phyloP scores from a whole-genome alignment of 2,888 invertebrate genomes.

The Campoplex capitator region DNA sequence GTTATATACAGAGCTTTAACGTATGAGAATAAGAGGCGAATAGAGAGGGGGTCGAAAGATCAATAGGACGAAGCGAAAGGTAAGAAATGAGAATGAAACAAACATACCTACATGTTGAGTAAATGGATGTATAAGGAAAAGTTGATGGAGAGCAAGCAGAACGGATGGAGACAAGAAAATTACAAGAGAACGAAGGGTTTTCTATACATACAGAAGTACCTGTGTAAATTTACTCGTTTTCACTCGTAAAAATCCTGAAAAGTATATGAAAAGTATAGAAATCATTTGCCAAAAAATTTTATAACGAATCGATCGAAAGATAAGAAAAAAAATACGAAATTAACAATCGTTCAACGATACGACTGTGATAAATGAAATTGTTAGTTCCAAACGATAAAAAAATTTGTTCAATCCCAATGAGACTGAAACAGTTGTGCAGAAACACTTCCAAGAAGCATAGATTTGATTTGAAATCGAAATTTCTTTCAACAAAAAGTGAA shows the following conservation, averaged over 20 bases:
- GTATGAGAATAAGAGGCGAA: neutral
- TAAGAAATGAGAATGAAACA: constrained; percentile 21
- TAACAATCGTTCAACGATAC: neutral
- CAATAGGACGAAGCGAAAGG: constrained; percentile 24
- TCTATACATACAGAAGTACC: neutral
- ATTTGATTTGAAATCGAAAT: neutral
- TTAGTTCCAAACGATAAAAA: no score
- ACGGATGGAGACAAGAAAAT: constrained; percentile 17
- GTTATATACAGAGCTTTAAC: neutral
- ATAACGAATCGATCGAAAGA: neutral
- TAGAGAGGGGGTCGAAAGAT: constrained; percentile 11
- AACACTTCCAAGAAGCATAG: neutral
- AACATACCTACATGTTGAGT: constrained; percentile 11
- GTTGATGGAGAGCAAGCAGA: constrained; percentile 39
- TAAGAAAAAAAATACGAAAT: neutral
- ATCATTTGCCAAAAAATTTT: neutral
- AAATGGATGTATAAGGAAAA: constrained; percentile 6
- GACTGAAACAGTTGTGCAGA: neutral
- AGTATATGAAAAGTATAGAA: no score
- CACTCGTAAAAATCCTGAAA: no score
- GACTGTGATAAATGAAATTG: neutral
- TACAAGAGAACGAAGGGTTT: neutral
- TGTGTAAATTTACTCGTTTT: neutral
- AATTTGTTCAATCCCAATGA: no score
- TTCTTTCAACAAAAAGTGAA: neutral